Conservation (phyloP, 2,797 vertebrate species). For the Zalophus californianus region DNA sequence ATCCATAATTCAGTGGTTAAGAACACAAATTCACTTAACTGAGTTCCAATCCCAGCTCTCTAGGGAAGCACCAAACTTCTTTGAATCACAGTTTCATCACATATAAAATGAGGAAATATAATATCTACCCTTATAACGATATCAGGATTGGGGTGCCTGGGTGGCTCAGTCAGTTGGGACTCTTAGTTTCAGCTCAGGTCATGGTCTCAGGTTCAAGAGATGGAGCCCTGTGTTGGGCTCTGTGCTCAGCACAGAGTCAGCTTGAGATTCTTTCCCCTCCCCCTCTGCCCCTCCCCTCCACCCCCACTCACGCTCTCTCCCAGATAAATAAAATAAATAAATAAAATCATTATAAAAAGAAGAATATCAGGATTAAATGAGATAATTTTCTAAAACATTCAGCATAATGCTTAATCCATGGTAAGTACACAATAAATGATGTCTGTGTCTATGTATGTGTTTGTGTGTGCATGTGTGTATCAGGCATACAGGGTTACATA, state of each 20-base stretch:
- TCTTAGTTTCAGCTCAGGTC: too few relatives aligned
- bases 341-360: neutral
- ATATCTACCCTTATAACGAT: neutral
- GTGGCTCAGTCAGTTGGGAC: too few relatives aligned
- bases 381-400: constrained; percentile 36
- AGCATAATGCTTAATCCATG: neutral
- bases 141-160: neutral
- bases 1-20: neutral
- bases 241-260: too few relatives aligned
- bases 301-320: too few relatives aligned
- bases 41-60: neutral
- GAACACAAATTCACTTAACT: constrained; percentile 25
- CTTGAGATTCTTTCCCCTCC: too few relatives aligned
- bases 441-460: neutral
- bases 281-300: too few relatives aligned
- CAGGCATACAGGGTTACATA: neutral
- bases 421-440: neutral
- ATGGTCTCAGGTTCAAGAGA: too few relatives aligned
- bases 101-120: constrained; percentile 28
- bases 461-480: neutral
- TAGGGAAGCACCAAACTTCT: neutral
- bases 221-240: too few relatives aligned
- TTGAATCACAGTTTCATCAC: constrained; percentile 18
- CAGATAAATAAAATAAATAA: too few relatives aligned
- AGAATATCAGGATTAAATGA: constrained; percentile 8